A percentile compares a stretch with the other conserved stretches of the same genome.
Evolutionary conservation across 1,140 invertebrate species (phyloP).

Genomic region (Andrena cerasifolii): DNA sequence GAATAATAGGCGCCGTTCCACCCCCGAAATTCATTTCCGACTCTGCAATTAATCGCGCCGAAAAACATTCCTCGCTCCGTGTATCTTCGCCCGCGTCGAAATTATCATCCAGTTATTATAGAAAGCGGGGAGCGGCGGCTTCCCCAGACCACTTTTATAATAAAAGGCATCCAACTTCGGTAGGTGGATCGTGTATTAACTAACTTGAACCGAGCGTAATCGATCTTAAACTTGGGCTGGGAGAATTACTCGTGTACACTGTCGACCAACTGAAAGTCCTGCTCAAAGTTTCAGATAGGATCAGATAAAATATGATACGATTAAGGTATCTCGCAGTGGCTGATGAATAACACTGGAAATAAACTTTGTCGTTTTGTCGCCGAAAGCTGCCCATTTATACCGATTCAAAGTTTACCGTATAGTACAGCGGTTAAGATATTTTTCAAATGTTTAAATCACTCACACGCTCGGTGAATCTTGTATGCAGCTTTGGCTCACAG

Average conservation of each 20-base stretch:
- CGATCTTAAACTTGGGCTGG: not conserved
- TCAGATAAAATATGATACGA: not conserved
- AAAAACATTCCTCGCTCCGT: not conserved
- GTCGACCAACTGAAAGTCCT: not conserved
- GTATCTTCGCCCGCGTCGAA: not conserved
- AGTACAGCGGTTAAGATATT: no score
- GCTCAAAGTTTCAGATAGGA: not conserved
- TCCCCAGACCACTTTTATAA: not conserved
- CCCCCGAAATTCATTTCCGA: not conserved
- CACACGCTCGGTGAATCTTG: no score
- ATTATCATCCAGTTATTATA: not conserved
- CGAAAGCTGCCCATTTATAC: no score
- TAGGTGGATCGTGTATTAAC: not conserved
- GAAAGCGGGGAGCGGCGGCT: not conserved
- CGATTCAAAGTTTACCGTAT: no score
- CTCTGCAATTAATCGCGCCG: conserved; percentile 2
- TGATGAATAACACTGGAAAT: not conserved
- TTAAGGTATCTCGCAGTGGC: not conserved
- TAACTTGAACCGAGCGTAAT: not conserved
- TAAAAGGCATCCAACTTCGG: not conserved
- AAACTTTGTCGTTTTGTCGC: no score
- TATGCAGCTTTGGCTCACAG: no score
- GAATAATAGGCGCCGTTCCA: no score
- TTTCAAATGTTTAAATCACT: no score
- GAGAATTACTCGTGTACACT: not conserved